Evolutionary conservation across 2,797 vertebrate species (phyloP), one percentile per base, ranked within the genome.

Genomic region (Halcyon smyrnensis): DNA sequence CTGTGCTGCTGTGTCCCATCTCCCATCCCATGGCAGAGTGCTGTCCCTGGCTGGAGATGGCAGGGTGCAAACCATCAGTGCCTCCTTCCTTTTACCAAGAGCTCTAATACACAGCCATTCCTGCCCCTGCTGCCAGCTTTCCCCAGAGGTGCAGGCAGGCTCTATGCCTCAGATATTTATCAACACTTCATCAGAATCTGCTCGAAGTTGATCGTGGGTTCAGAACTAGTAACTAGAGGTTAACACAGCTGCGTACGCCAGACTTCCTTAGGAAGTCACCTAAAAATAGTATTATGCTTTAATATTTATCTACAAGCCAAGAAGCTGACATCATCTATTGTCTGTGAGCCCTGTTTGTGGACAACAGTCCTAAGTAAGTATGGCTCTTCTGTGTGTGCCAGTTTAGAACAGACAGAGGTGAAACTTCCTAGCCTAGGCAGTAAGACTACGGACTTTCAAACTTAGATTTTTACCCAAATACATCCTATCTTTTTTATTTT

Each of bases 261-360:
- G n/a, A 63, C 78, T 94, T 96, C 91, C 93, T 88, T 90, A 76
- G 94, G 95, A 96, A 95, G 88, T 90, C 46, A 39, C 24, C 83
- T 95, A 91, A 96, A 93, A 93, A 94, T 93, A 93, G 73, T 39
- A 8, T 51, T 69, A 21, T 6, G 36, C 78, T 73, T 91, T 84
- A 46, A 46, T 89, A 71, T 86, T 94, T 92, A 51, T 89, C 78
- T 87, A 4, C 64, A 78, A 68, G 78, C 91, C 92, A 96, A 76
- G 76, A 84, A 3, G 5, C 63, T 95, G 87, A 96, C 69, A 68
- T 90, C 84, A 87, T 91, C 89, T 87, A 89, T 96, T 96, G 95
- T 96, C 75, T 85, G 56, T 0, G 1, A 68, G 28, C 64, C 12
- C 34, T 34, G 7, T 70, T 89, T 81, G 64, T 0, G 2, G 63